These are phyloP conservation scores for Emydura subglobosa DNA, from an alignment of 2,113 vertebrate genomes.

Conservation along the genomic window DNA sequence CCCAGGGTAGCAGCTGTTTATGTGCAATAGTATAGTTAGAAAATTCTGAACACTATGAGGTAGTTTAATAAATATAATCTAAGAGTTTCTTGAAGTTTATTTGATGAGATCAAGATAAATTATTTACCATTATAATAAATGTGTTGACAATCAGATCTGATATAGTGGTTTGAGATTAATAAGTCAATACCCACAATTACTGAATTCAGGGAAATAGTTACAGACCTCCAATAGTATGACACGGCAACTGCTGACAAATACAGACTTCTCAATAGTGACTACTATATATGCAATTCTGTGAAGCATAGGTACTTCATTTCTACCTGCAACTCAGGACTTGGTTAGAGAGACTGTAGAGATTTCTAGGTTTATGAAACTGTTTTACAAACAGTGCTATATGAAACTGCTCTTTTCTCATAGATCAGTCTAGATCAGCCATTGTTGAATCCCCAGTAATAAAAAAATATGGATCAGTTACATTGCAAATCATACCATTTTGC, in stretches of 20 bases:
- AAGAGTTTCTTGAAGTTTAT: background rate
- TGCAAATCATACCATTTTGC: too few species aligned
- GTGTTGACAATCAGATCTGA: background rate
- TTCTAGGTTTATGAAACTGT: background rate
- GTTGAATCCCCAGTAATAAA: background rate
- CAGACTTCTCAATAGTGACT: background rate
- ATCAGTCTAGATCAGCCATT: background rate
- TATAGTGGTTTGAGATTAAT: background rate
- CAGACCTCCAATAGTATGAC: background rate
- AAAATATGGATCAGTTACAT: background rate
- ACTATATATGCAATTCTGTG: background rate
- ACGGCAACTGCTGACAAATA: rapidly evolving
- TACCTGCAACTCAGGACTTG: background rate
- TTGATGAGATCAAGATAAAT: background rate
- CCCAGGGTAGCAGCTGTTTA: background rate
- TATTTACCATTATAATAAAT: background rate
- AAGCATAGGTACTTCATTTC: background rate
- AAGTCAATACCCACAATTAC: background rate
- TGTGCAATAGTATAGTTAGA: background rate
- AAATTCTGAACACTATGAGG: background rate
- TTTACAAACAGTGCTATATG: rapidly evolving
- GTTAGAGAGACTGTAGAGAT: background rate
- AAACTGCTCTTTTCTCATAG: background rate
- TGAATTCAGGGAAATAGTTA: background rate
- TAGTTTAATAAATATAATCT: background rate